Conservation (phyloP, 2,113 vertebrate species). For the Burhinus oedicnemus region DNA sequence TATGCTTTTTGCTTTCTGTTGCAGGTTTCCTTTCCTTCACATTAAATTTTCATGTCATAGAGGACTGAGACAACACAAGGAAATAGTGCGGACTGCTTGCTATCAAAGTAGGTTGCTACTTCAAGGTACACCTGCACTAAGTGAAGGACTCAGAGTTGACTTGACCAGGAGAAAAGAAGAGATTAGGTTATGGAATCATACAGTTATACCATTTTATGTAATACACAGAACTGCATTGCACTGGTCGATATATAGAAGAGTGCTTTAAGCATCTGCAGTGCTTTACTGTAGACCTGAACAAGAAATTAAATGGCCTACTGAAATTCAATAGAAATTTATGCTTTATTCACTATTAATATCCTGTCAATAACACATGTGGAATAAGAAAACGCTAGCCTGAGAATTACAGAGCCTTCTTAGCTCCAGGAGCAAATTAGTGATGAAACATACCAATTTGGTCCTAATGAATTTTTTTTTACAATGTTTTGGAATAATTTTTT, state of each 20-base stretch:
- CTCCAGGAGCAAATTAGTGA: neutral
- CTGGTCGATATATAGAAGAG: neutral
- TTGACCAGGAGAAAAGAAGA: neutral
- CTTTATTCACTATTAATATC: neutral
- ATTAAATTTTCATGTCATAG: neutral
- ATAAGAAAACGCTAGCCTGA: neutral
- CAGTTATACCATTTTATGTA: neutral
- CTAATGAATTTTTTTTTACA: neutral
- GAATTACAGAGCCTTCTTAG: neutral
- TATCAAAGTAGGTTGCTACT: neutral
- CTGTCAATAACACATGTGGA: neutral
- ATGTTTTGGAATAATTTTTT: neutral
- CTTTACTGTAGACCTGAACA: neutral
- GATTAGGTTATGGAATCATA: neutral
- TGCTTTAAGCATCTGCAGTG: neutral
- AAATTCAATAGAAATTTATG: neutral
- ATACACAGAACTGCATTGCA: neutral
- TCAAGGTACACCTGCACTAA: neutral
- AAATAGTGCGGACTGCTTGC: neutral
- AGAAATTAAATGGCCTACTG: neutral
- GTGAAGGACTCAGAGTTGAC: neutral
- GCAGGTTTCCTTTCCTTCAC: neutral
- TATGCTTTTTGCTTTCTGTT: neutral
- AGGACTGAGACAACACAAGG: neutral
- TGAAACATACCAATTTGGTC: neutral